Conservation (phyloP, 2,113 vertebrate species). For the Cnemophilus loriae region DNA sequence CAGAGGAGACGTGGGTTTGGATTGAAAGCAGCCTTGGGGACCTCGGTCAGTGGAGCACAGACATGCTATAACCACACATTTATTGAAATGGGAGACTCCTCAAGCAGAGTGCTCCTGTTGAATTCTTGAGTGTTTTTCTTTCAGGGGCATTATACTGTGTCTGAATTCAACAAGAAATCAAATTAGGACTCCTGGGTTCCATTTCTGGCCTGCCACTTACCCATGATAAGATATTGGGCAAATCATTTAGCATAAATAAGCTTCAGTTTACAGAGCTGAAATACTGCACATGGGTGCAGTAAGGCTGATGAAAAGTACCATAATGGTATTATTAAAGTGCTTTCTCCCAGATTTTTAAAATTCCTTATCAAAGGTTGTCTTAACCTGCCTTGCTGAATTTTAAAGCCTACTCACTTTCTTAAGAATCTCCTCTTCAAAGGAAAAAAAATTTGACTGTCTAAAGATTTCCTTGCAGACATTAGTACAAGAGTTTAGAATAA, state of each 20-base stretch:
- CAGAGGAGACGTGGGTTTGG: conserved; percentile 41
- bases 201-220: conserved; percentile 54
- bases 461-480: neutral
- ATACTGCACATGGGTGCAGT: conserved; percentile 45
- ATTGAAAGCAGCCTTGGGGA: conserved; percentile 32
- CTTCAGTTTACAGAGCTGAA: conserved; percentile 48
- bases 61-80: conserved; percentile 14
- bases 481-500: neutral
- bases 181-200: conserved; percentile 44
- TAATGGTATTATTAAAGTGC: conserved; percentile 17
- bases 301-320: conserved; percentile 51
- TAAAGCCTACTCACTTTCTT: neutral
- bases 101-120: neutral
- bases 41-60: conserved; percentile 30
- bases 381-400: neutral
- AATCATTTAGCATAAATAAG: conserved; percentile 57
- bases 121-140: conserved; percentile 39
- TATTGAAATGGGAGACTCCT: conserved; percentile 51
- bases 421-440: neutral
- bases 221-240: conserved; percentile 44
- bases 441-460: neutral
- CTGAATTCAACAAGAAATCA: conserved; percentile 40
- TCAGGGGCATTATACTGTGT: neutral
- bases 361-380: neutral
- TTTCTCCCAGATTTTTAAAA: conserved; percentile 30